Base-by-base conservation (phyloP, 2,797 vertebrate species). In the Serranus cabrilla region DNA sequence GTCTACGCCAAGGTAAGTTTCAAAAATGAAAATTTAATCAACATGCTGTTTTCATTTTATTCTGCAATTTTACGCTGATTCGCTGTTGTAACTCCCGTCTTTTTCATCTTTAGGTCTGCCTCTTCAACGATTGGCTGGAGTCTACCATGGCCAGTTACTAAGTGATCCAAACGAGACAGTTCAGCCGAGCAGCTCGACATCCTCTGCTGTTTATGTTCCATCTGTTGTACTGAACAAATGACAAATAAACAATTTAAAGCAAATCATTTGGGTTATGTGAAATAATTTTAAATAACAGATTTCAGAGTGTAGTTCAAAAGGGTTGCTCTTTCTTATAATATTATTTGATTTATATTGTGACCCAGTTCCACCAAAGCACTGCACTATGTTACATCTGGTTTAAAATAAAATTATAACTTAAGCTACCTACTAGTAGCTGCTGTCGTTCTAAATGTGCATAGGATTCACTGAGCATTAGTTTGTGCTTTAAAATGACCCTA, bases 1-100 rank as follows among this genome's bases (percentile, higher is more conserved):
- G 95, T 96, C 67, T 96, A 96, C 70, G 78, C 94, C 76, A 96
- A 92, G 81, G 92, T 94, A 58, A 61, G 6, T 65, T 31, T 55
- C 6, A 51, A 42, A 42, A 20, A 71, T 23, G 0, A 13, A 23
- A 37, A 52, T 43, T 10, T 1, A 52, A 49, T 58, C 43, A 58
- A 40, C 11, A n/a, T 2, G 18, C n/a, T 20, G 27, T 57, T 16
- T 49, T 18, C 2, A 12, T 17, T 55, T 45, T 25, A 23, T 68
- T 55, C 20, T 17, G 14, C 47, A 23, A 23, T 50, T 20, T 5
- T 17, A 27, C 17, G 10, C 27, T 23, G n/a, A 46, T 21, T 49
- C 18, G 49, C 55, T 27, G 2, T 11, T 21, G 6, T 51, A 57
- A 74, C 18, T 11, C 13, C 25, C 14, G 11, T 17, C 21, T 49